Evolutionary conservation across 2,113 vertebrate species (phyloP).

Genomic region (Anolis carolinensis): DNA sequence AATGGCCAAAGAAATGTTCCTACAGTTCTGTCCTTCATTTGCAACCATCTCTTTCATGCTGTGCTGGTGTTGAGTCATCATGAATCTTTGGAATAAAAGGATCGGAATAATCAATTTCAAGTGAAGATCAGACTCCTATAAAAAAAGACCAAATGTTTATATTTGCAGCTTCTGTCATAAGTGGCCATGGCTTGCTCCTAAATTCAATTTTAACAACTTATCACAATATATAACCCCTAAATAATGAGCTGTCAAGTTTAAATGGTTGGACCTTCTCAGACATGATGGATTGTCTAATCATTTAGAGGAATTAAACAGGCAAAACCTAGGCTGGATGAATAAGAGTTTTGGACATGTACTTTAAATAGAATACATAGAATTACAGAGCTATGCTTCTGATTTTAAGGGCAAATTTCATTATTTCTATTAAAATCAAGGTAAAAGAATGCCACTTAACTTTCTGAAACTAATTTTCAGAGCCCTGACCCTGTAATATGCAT

Average conservation of each 20-base stretch:
- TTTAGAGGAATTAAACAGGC: conserved; percentile 45
- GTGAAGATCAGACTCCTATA: not conserved
- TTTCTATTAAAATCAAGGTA: not conserved
- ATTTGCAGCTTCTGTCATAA: conserved; percentile 1
- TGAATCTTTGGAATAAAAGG: not conserved
- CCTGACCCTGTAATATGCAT: no score
- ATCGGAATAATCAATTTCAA: not conserved
- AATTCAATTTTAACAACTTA: conserved; percentile 49
- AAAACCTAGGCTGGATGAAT: conserved; percentile 42
- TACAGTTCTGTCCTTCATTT: not conserved
- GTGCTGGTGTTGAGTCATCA: not conserved
- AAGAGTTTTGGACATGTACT: conserved; percentile 38
- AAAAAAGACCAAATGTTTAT: not conserved
- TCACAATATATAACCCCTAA: conserved; percentile 56
- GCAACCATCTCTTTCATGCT: not conserved
- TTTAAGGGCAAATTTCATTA: not conserved
- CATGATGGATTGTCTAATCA: conserved; percentile 58
- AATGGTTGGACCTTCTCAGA: conserved; percentile 45
- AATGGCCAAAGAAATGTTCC: not conserved
- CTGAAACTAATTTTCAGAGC: not conserved
- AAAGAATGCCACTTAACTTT: not conserved
- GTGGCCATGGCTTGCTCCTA: not conserved
- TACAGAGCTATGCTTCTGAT: conserved; percentile 29
- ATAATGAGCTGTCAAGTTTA: conserved; percentile 55
- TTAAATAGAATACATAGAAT: conserved; percentile 48